A percentile compares a stretch with the other conserved stretches of the same genome.
Evolutionary conservation across 2,797 vertebrate genomes (phyloP).

Genomic region (Hemibagrus guttatus): DNA sequence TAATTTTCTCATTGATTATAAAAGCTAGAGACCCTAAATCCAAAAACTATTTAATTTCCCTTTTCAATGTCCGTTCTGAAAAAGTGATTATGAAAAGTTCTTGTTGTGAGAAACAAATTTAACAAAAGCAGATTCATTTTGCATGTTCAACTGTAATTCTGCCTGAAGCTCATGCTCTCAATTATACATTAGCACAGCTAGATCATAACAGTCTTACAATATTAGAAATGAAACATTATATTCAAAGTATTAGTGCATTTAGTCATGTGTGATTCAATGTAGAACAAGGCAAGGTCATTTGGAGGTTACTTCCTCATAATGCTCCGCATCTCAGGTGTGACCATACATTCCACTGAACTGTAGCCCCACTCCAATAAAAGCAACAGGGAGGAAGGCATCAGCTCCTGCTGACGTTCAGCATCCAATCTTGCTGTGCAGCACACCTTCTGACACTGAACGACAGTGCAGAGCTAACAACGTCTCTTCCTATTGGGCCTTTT

Average conservation of each 20-base stretch:
- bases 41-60: too few relatives aligned
- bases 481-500: too few relatives aligned
- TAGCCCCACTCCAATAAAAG: background rate
- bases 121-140: too few relatives aligned
- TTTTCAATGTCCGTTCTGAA: too few relatives aligned
- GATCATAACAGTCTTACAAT: constrained; percentile 21
- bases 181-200: constrained; percentile 19
- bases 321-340: constrained; percentile 45
- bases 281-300: constrained; percentile 37
- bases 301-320: constrained; percentile 46
- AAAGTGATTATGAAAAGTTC: too few relatives aligned
- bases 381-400: background rate
- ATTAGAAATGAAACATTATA: constrained; percentile 29
- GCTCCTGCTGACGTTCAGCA: background rate
- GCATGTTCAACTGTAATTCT: too few relatives aligned
- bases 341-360: background rate
- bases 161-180: too few relatives aligned
- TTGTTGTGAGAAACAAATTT: too few relatives aligned
- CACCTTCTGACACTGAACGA: background rate
- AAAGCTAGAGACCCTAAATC: too few relatives aligned
- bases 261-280: constrained; percentile 40
- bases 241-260: constrained; percentile 55
- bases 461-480: background rate
- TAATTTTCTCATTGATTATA: too few relatives aligned
- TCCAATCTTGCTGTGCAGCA: background rate